phyloP scores from a whole-genome alignment of 92 coral and sea anemone species.

The Zoanthus solanderi region DNA sequence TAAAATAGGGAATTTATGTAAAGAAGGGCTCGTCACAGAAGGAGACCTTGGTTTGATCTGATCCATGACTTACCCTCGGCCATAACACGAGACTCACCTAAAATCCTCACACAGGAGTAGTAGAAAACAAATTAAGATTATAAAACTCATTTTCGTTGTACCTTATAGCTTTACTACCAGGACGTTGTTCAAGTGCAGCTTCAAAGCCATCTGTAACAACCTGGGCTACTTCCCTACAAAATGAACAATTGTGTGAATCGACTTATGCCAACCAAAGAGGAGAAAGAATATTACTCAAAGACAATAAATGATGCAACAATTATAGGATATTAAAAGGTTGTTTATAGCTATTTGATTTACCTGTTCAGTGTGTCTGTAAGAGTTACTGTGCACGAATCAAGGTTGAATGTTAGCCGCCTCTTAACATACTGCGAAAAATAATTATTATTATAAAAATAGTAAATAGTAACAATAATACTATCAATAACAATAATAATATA shows the following conservation, averaged over 20 bases:
- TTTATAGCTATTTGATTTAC: neutral
- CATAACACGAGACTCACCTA: too few relatives aligned
- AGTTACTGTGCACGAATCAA: constrained; percentile 35
- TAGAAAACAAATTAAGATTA: neutral
- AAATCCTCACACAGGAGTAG: too few relatives aligned
- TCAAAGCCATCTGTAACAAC: constrained; percentile 48
- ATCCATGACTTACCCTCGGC: too few relatives aligned
- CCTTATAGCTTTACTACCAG: constrained; percentile 48
- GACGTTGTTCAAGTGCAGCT: constrained; percentile 49
- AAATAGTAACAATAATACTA: too few relatives aligned
- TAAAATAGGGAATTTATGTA: too few relatives aligned
- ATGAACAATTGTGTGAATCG: neutral
- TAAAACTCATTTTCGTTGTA: neutral
- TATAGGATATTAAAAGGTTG: too few relatives aligned
- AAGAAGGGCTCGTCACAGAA: too few relatives aligned
- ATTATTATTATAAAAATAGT: neutral
- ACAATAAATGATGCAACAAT: neutral
- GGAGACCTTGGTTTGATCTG: too few relatives aligned
- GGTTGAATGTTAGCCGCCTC: constrained; percentile 36
- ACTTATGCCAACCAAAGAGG: neutral
- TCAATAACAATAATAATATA: too few relatives aligned
- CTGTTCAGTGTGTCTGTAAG: constrained; percentile 2
- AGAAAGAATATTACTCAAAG: neutral
- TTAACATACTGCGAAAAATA: constrained; percentile 22
- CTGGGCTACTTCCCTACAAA: constrained; percentile 37